Evolutionary conservation across 2,888 invertebrate species (phyloP).

Genomic region (Pardosa pseudoannulata): DNA sequence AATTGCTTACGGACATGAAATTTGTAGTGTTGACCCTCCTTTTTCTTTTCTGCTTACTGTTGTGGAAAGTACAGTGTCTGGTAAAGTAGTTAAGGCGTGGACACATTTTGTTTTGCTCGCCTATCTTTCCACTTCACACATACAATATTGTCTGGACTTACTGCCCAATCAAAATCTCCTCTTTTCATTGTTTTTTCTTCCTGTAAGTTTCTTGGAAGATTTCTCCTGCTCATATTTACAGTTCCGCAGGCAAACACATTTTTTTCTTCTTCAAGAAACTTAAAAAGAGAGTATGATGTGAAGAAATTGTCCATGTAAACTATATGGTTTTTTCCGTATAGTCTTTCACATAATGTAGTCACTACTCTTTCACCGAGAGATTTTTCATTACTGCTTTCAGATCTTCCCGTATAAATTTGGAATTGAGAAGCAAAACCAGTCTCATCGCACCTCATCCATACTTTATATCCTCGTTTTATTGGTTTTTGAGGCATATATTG

Average conservation of each 20-base stretch:
- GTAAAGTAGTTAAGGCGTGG: neutral
- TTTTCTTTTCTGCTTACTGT: neutral
- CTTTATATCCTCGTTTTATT: constrained; percentile 8
- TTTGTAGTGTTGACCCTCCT: neutral
- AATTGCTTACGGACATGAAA: neutral
- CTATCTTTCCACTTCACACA: constrained; percentile 27
- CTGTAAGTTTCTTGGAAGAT: neutral
- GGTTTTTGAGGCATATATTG: constrained; percentile 40
- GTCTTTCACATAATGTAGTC: neutral
- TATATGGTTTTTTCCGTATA: neutral
- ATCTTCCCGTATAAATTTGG: neutral
- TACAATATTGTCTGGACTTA: neutral
- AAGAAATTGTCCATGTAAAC: constrained; percentile 11
- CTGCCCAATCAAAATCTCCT: constrained; percentile 11
- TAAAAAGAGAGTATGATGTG: neutral
- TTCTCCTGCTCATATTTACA: neutral
- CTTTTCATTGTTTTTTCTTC: neutral
- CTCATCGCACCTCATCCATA: constrained; percentile 23
- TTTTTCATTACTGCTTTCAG: neutral
- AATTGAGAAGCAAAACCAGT: constrained; percentile 14
- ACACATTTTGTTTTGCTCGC: too few relatives aligned
- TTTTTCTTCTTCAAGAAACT: neutral
- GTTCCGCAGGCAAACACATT: constrained; percentile 10
- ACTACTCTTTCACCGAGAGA: constrained; percentile 7
- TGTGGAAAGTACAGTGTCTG: neutral